Percentiles rank a stretch among this genome's conserved stretches.
Conservation (phyloP, 2,888 invertebrate species). For the Brenthis hecate region DNA sequence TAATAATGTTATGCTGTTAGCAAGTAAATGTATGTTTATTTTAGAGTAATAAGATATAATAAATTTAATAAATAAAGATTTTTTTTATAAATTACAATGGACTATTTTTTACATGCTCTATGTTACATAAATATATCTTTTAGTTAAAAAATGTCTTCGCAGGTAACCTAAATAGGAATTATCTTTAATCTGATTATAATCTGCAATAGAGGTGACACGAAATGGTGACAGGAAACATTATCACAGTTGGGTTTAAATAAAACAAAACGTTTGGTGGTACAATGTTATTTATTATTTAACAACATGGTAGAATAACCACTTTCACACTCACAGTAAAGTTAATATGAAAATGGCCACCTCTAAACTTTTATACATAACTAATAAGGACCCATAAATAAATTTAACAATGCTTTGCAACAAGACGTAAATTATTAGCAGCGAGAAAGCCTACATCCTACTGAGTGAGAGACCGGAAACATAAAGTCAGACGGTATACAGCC, state of each 20-base stretch:
- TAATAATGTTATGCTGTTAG: too few species aligned
- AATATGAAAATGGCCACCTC: conserved; percentile 79
- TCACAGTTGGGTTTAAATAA: conserved; percentile 53
- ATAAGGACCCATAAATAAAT: conserved; percentile 73
- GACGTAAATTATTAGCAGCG: conserved; percentile 55
- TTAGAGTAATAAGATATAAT: too few species aligned
- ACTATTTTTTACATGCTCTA: too few species aligned
- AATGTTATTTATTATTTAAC: conserved; percentile 86
- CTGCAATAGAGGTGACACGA: not conserved
- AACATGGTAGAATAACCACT: conserved; percentile 82
- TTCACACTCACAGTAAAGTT: conserved; percentile 68
- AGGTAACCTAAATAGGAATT: too few species aligned
- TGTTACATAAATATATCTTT: too few species aligned
- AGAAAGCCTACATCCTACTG: conserved; percentile 57
- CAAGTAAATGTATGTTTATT: too few species aligned
- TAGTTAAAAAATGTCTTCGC: too few species aligned
- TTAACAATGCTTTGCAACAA: conserved; percentile 72
- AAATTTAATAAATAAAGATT: too few species aligned
- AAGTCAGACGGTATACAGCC: conserved; percentile 48
- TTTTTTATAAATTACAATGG: too few species aligned
- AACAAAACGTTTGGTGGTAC: conserved; percentile 82
- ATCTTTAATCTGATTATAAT: too few species aligned
- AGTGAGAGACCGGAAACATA: conserved; percentile 36
- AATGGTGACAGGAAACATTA: not conserved
- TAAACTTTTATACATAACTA: conserved; percentile 81